A percentile compares a stretch with the other conserved stretches of the same genome.
These are phyloP conservation scores for Forbesichthys agassizii DNA, from an alignment of 2,113 vertebrate genomes.

Conservation along the genomic window DNA sequence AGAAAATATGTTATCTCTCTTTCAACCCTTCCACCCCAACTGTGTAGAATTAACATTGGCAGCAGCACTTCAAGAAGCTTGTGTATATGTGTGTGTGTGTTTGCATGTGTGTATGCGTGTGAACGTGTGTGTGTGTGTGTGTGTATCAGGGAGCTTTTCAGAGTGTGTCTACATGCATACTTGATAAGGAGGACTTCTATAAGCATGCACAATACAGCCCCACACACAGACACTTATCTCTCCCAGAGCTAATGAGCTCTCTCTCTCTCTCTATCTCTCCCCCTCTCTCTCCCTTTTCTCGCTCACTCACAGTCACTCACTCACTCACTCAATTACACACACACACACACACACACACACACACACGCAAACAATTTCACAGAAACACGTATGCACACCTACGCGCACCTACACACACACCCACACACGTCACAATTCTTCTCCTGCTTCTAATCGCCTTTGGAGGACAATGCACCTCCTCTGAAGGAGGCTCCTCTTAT, in stretches of 20 bases:
- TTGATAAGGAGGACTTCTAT: slow-evolving; percentile 70
- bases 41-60: no score
- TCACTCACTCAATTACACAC: no score
- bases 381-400: background rate
- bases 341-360: slow-evolving; percentile 9
- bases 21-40: no score
- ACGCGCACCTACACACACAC: slow-evolving; percentile 3
- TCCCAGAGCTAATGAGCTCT: slow-evolving; percentile 70
- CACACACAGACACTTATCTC: slow-evolving; percentile 75
- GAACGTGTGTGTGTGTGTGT: slow-evolving; percentile 30
- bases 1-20: no score
- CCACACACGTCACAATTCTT: background rate
- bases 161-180: slow-evolving; percentile 56
- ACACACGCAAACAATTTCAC: slow-evolving; percentile 10
- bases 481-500: no score
- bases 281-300: no score
- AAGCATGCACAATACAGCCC: slow-evolving; percentile 71
- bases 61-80: background rate
- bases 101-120: slow-evolving; percentile 20
- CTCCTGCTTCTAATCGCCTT: background rate
- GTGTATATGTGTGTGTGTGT: slow-evolving; percentile 29
- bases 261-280: background rate
- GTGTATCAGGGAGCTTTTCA: slow-evolving; percentile 21
- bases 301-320: no score
- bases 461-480: no score